A percentile compares a stretch with the other conserved stretches of the same genome.
Conservation (phyloP, 2,888 invertebrate genomes). For the Podabrus alpinus region DNA sequence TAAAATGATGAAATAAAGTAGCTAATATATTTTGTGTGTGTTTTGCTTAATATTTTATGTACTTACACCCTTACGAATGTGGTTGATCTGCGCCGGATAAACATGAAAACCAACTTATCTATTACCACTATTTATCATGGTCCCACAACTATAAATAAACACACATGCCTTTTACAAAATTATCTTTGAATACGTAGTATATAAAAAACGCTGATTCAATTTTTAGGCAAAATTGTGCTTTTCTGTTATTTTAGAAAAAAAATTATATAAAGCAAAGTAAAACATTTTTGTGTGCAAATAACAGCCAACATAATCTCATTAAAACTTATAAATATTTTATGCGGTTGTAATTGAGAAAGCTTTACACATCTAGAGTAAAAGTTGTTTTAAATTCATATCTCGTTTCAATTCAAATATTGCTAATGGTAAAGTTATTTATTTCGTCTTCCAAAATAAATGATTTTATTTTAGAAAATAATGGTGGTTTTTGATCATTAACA, state of each 20-base stretch:
- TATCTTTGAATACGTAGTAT: background rate
- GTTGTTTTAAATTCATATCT: slow-evolving; percentile 23
- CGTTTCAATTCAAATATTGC: slow-evolving; percentile 19
- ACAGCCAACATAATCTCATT: background rate
- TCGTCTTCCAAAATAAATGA: background rate
- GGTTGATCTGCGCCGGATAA: background rate
- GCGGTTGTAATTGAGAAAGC: background rate
- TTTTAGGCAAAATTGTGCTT: background rate
- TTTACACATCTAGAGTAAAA: slow-evolving; percentile 3
- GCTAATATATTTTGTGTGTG: background rate
- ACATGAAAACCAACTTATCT: background rate
- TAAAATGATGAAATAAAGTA: background rate
- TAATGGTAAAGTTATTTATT: slow-evolving; percentile 21
- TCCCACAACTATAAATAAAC: background rate
- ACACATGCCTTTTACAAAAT: background rate
- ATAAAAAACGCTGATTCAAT: background rate
- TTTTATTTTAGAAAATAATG: background rate
- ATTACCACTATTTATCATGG: background rate
- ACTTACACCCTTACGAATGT: background rate
- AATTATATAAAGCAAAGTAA: background rate
- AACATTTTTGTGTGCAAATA: background rate
- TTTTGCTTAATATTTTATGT: background rate
- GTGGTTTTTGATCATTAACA: background rate
- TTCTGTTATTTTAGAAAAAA: background rate
- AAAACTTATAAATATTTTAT: background rate